phyloP scores from a whole-genome alignment of 2,888 invertebrate genomes.

The Himalopsyche kuldschensis region DNA sequence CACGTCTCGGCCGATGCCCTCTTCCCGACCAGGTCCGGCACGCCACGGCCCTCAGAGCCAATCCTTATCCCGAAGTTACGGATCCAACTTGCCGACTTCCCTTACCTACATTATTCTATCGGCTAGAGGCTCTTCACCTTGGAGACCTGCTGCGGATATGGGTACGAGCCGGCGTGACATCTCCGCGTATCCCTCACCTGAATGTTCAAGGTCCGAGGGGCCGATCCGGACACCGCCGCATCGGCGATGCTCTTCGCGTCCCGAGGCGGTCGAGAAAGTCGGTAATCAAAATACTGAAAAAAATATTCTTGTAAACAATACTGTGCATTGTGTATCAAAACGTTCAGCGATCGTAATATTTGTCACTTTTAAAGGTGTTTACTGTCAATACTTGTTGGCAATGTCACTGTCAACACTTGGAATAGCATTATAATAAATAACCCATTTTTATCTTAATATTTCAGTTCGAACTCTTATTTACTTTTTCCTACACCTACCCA shows the following conservation, averaged over 20 bases:
- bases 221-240: conserved; percentile 53
- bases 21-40: conserved; percentile 58
- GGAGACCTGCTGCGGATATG: conserved; percentile 47
- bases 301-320: no score
- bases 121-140: conserved; percentile 68
- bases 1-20: conserved; percentile 40
- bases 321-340: no score
- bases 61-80: conserved; percentile 71
- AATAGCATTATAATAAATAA: no score
- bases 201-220: conserved; percentile 51
- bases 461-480: no score
- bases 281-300: no score
- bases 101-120: conserved; percentile 70
- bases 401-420: no score
- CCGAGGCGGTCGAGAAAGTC: no score
- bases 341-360: no score
- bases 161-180: conserved; percentile 56
- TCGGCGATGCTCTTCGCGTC: conserved; percentile 53
- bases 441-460: no score
- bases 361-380: no score
- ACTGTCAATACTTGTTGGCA: no score
- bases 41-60: conserved; percentile 71
- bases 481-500: no score
- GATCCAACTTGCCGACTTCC: conserved; percentile 70
- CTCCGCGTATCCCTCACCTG: conserved; percentile 45